Percentiles rank a stretch among this genome's conserved stretches.
These are phyloP conservation scores for Tetramorium simillimum DNA, from an alignment of 1,140 invertebrate genomes.

Conservation along the genomic window DNA sequence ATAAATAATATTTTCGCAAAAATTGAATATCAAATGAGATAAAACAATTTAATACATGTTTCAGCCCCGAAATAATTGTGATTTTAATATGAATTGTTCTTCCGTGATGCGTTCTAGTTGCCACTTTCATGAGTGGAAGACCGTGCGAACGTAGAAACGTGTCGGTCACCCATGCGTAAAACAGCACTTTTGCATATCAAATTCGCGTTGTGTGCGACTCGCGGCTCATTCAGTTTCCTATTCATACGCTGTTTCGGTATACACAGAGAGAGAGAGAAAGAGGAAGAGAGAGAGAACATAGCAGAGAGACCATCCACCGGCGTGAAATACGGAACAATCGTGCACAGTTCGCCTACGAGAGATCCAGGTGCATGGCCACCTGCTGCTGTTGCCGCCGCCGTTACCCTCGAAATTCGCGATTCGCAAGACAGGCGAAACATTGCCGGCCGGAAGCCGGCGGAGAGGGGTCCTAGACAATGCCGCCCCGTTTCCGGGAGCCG, in stretches of 20 bases:
- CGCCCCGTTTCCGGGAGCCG: slow-evolving; percentile 74
- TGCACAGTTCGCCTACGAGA: slow-evolving; percentile 32
- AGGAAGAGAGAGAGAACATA: background rate
- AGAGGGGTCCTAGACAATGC: slow-evolving; percentile 77
- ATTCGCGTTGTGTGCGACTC: slow-evolving; percentile 39
- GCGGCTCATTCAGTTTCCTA: slow-evolving; percentile 53
- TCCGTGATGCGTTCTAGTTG: background rate
- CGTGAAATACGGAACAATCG: slow-evolving; percentile 64
- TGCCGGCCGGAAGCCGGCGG: slow-evolving; percentile 74
- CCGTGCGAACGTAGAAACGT: slow-evolving; percentile 25
- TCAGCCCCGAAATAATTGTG: background rate
- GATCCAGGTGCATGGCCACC: slow-evolving; percentile 81
- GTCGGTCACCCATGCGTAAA: slow-evolving; percentile 18
- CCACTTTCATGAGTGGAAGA: background rate
- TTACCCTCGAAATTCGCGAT: slow-evolving; percentile 74
- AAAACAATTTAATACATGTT: background rate
- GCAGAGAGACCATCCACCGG: slow-evolving; percentile 1
- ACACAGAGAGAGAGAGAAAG: background rate
- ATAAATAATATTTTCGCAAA: background rate
- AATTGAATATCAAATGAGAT: background rate
- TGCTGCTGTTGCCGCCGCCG: slow-evolving; percentile 75
- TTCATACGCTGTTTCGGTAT: slow-evolving; percentile 22
- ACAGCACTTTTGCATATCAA: slow-evolving; percentile 58
- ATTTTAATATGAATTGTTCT: slow-evolving; percentile 34
- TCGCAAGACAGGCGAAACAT: slow-evolving; percentile 80